Conservation (phyloP, 2,113 vertebrate genomes). For the Protobothrops mucrosquamatus region DNA sequence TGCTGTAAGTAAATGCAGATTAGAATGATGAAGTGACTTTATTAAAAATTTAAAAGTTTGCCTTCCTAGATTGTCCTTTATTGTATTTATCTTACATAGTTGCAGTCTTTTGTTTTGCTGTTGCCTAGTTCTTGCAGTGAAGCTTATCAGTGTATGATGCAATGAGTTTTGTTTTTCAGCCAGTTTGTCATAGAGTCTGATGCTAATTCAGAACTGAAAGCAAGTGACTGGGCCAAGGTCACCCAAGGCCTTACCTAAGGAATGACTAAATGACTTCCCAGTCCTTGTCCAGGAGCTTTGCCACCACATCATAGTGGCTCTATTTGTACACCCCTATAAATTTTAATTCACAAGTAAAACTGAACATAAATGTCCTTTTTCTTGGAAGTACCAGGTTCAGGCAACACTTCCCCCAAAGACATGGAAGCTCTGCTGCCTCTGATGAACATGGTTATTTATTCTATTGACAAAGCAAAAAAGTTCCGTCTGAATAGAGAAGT, state of each 20-base stretch:
- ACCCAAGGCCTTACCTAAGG: neutral
- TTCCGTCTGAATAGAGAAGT: conserved; percentile 97
- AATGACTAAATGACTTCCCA: neutral
- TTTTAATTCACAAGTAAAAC: neutral
- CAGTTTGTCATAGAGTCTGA: neutral
- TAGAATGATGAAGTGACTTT: neutral
- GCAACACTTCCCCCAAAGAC: conserved; percentile 98
- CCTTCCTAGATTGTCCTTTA: neutral
- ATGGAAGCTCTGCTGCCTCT: conserved; percentile 94
- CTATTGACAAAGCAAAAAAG: conserved; percentile 96
- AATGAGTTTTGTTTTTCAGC: neutral
- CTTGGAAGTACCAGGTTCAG: conserved; percentile 91
- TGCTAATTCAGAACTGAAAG: neutral
- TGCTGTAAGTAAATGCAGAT: neutral
- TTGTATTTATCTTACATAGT: neutral
- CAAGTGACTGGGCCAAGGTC: neutral
- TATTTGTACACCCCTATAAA: neutral
- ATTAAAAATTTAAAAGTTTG: neutral
- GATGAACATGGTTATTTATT: conserved; percentile 99
- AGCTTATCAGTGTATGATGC: neutral
- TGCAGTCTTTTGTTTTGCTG: neutral
- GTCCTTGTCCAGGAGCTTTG: neutral
- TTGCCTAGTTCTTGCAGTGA: neutral
- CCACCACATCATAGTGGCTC: neutral
- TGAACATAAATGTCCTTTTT: conserved; percentile 23